These are phyloP conservation scores for Tetheella fluctuosa DNA, from an alignment of 2,888 invertebrate species.

Conservation along the genomic window DNA sequence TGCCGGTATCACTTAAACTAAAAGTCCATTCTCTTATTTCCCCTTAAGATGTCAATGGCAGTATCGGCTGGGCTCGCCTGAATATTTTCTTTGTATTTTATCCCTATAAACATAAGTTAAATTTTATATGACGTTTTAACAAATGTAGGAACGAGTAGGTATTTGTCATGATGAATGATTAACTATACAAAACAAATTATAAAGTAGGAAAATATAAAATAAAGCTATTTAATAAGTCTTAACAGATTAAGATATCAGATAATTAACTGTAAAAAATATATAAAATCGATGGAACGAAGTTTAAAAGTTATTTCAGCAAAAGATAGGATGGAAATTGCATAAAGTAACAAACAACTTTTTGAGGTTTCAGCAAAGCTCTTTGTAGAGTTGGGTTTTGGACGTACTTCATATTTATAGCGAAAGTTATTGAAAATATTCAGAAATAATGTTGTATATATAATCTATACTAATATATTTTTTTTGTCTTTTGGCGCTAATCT, in stretches of 20 bases:
- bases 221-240: too few relatives aligned
- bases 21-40: not conserved
- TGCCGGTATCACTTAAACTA: not conserved
- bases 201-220: too few relatives aligned
- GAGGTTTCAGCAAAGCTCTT: conserved; percentile 61
- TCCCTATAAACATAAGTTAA: not conserved
- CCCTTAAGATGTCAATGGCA: not conserved
- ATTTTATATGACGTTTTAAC: too few relatives aligned
- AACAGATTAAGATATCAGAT: too few relatives aligned
- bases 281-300: conserved; percentile 18
- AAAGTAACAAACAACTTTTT: conserved; percentile 58
- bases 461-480: too few relatives aligned
- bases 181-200: too few relatives aligned
- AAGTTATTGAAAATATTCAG: not conserved
- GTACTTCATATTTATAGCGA: conserved; percentile 11
- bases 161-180: too few relatives aligned
- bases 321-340: conserved; percentile 60
- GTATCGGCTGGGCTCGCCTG: not conserved
- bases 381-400: conserved; percentile 36
- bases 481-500: too few relatives aligned
- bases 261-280: not conserved
- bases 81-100: not conserved
- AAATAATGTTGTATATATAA: too few relatives aligned
- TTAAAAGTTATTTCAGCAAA: conserved; percentile 24
- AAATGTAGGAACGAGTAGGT: too few relatives aligned